phyloP scores from a whole-genome alignment of 2,113 vertebrate species.

The Cervus canadensis region DNA sequence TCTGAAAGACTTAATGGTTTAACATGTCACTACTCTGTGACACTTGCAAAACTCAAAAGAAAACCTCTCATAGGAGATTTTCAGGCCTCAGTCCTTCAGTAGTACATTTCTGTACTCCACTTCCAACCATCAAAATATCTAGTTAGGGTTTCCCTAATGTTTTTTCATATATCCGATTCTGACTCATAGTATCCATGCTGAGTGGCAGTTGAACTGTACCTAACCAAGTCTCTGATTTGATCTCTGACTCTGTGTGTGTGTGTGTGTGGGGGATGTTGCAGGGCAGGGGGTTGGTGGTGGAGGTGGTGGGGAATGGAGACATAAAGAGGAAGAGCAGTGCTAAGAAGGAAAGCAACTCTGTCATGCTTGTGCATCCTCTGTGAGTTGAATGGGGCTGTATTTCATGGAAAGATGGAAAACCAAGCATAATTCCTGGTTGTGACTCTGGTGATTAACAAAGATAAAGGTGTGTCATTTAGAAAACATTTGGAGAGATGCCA shows the following conservation, averaged over 20 bases:
- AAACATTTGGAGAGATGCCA: neutral
- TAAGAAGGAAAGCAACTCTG: neutral
- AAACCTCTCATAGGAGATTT: neutral
- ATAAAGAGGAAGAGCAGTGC: neutral
- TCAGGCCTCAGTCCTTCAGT: neutral
- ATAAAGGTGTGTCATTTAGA: neutral
- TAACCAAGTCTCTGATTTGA: neutral
- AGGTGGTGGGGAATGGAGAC: neutral
- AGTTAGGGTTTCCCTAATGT: neutral
- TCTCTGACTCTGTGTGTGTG: neutral
- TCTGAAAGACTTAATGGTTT: neutral
- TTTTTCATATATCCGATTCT: neutral
- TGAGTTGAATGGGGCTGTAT: neutral
- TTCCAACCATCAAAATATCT: neutral
- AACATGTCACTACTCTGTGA: neutral
- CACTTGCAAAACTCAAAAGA: neutral
- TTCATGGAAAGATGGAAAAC: neutral
- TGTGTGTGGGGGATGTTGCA: neutral
- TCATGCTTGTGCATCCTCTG: neutral
- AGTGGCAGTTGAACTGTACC: neutral
- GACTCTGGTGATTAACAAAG: conserved; percentile 16
- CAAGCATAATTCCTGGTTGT: neutral
- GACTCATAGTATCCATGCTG: neutral
- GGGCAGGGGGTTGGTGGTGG: neutral
- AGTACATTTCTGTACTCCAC: neutral